Conservation (phyloP, 2,888 invertebrate species). For the Thyatira batis region DNA sequence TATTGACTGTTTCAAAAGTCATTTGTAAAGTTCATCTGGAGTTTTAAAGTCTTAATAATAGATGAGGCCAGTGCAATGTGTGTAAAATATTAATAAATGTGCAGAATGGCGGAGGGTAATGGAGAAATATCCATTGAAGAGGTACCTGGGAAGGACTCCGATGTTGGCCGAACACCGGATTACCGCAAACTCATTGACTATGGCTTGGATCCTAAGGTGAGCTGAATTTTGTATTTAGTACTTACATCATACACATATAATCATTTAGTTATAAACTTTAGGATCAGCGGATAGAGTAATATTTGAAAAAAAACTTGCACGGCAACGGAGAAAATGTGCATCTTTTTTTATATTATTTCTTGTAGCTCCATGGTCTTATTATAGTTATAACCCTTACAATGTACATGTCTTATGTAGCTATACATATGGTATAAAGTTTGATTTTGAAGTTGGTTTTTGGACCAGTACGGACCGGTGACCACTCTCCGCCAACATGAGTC, state of each 20-base stretch:
- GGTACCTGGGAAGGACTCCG: conserved; percentile 85
- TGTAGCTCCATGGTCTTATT: no score
- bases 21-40: conserved; percentile 34
- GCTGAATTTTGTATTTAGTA: conserved; percentile 13
- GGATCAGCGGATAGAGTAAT: no score
- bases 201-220: conserved; percentile 96
- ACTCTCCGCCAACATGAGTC: no score
- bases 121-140: conserved; percentile 91
- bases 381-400: no score
- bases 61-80: conserved; percentile 64
- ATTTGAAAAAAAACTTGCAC: background rate
- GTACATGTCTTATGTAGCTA: no score
- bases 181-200: conserved; percentile 97
- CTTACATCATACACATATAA: conserved; percentile 1
- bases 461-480: no score
- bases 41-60: conserved; percentile 27
- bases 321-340: background rate
- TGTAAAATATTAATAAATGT: conserved; percentile 76
- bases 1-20: conserved; percentile 41
- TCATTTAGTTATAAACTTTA: background rate
- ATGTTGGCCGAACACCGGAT: conserved; percentile 91
- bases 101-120: conserved; percentile 93
- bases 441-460: no score
- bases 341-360: background rate
- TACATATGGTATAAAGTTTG: no score